Evolutionary conservation across 2,888 invertebrate species (phyloP), one percentile per base, ranked within the genome.

Genomic region (Hemistola chrysoprasaria): DNA sequence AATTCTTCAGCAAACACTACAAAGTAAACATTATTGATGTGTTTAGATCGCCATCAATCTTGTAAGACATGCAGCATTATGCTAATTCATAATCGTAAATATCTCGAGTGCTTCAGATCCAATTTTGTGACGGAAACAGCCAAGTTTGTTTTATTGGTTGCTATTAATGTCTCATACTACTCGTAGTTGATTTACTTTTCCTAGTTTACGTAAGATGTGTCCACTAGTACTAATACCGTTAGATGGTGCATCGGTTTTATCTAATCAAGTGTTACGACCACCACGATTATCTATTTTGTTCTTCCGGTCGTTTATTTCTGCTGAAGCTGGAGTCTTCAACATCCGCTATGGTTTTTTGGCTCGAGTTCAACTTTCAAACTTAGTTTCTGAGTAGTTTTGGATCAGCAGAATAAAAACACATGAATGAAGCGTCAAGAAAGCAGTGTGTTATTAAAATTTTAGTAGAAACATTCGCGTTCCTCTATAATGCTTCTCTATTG

Each of bases 121-220:
- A 69, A 74, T 74, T 77, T 69, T 59, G 71, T 73, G 75, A 65
- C 78, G 77, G 78, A 80, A 81, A 78, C 68, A 67, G 70, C 66
- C 68, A 52, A 65, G 69, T 78, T 75, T 78, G 73, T 78, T 84
- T 85, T 84, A 82, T 80, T 70, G 61, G 70, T 26, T 40, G 61
- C 78, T 73, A 80, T 84, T 77, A 83, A 77, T 75, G 74, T 78
- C 72, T 68, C 63, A 63, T 68, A 64, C 65, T 65, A 62, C 64
- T 68, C 62, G 62, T 57, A 53, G 65, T 72, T 79, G 72, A 81
- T 81, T 81, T 80, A 78, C 71, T 65, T 70, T 48, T 16, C 51
- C 42, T 42, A 45, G 56, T 56, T 62, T 59, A 62, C 65, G 60
- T 59, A 65, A 41, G 23, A 36, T 26, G 27, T 65, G 53, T 52